Evolutionary conservation across 2,888 invertebrate species (phyloP).

Genomic region (Steromphala cineraria): DNA sequence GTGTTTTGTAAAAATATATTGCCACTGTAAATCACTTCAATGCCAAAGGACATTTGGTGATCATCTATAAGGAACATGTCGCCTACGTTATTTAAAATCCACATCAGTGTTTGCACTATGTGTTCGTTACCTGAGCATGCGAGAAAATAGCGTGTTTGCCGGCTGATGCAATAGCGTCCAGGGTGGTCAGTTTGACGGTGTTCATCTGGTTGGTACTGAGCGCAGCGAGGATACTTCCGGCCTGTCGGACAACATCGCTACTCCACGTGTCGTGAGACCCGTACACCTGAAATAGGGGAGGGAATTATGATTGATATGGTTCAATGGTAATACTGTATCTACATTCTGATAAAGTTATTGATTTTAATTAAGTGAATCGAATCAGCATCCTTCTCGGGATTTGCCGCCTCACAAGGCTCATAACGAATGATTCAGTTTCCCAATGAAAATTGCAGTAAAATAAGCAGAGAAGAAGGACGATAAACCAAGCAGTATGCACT

Average conservation of each 20-base stretch:
- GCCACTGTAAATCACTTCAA: too few species aligned
- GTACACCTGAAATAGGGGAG: neutral
- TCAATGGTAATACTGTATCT: neutral
- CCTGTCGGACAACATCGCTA: constrained; percentile 25
- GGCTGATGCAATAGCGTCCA: constrained; percentile 35
- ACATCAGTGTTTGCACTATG: too few species aligned
- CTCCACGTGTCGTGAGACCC: constrained; percentile 22
- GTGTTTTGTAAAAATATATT: too few species aligned
- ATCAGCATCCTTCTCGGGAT: too few species aligned
- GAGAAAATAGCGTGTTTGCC: constrained; percentile 35
- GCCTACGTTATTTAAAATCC: too few species aligned
- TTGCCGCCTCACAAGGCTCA: too few species aligned
- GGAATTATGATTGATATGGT: neutral
- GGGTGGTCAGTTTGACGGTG: constrained; percentile 27
- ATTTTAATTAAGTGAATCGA: neutral
- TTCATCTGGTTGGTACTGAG: constrained; percentile 27
- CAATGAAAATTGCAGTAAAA: too few species aligned
- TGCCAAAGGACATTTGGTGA: too few species aligned
- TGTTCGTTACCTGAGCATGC: constrained; percentile 32
- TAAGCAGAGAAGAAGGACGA: too few species aligned
- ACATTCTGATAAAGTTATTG: neutral
- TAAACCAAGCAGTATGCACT: too few species aligned
- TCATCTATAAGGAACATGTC: too few species aligned
- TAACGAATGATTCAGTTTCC: too few species aligned
- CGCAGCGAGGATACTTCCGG: constrained; percentile 36